Percentiles rank a stretch among this genome's conserved stretches.
Conservation (phyloP, 2,113 vertebrate genomes). For the Amblyornis subalaris region DNA sequence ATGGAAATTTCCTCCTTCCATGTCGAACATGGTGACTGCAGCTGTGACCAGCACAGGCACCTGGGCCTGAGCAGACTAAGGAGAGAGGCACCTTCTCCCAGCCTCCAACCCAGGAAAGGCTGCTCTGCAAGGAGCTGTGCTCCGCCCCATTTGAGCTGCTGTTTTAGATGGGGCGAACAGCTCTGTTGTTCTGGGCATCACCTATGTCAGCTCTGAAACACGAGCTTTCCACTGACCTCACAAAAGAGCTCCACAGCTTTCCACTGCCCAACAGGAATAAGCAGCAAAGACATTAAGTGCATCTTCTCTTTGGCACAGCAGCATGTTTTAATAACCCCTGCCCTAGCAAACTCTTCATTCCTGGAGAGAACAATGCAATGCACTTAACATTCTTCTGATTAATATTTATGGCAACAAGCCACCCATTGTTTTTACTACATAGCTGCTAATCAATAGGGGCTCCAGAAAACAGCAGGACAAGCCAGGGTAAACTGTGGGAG, state of each 20-base stretch:
- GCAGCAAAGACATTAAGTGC: not conserved
- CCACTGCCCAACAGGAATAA: not conserved
- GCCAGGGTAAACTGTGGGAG: not conserved
- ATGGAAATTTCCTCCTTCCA: not conserved
- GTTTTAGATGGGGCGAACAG: not conserved
- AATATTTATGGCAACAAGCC: conserved; percentile 33
- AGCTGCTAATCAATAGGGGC: not conserved
- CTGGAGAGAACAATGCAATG: not conserved
- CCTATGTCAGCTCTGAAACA: not conserved
- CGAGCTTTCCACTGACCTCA: not conserved
- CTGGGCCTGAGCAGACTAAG: not conserved
- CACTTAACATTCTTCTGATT: conserved; percentile 35
- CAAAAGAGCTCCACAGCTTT: not conserved
- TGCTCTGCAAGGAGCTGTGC: rapidly evolving
- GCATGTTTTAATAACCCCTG: not conserved
- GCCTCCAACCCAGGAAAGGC: not conserved
- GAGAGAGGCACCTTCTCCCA: not conserved
- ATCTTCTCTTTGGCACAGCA: not conserved
- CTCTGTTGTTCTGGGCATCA: not conserved
- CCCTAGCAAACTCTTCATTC: not conserved
- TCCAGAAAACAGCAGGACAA: not conserved
- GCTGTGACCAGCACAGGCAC: not conserved
- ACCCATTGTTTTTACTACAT: conserved; percentile 17
- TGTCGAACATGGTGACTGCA: not conserved
- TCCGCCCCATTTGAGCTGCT: rapidly evolving